Evolutionary conservation across 1,140 invertebrate genomes (phyloP).

Genomic region (Bombus fervidus): DNA sequence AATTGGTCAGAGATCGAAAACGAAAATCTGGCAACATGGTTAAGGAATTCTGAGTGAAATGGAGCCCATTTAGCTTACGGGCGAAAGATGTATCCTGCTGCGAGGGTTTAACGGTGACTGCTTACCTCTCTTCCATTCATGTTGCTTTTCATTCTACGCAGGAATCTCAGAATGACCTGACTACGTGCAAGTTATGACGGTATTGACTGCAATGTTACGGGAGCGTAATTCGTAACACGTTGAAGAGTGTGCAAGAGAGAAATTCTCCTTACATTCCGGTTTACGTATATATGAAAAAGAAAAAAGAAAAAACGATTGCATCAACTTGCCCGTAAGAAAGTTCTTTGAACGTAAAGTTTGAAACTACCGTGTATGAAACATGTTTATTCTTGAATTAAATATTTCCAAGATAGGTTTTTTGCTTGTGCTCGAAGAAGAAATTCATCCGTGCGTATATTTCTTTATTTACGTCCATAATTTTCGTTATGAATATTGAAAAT

Average conservation of each 20-base stretch:
- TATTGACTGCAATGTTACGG: constrained; percentile 19
- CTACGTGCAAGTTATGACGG: constrained; percentile 37
- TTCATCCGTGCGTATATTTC: neutral
- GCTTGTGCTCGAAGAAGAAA: neutral
- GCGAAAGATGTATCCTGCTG: constrained; percentile 72
- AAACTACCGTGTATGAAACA: neutral
- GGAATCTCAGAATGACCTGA: constrained; percentile 57
- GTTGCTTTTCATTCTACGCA: constrained; percentile 64
- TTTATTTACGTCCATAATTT: neutral
- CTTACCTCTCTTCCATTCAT: constrained; percentile 67
- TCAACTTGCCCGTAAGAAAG: neutral
- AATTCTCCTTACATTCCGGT: neutral
- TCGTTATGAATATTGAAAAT: neutral
- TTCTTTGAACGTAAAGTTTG: neutral
- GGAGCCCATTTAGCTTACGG: constrained; percentile 63
- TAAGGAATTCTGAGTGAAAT: constrained; percentile 60
- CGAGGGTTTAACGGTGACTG: constrained; percentile 75
- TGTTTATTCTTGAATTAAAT: neutral
- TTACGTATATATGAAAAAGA: neutral
- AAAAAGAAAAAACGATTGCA: neutral
- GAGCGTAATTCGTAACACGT: constrained; percentile 8
- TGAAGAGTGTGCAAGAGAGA: neutral
- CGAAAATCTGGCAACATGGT: constrained; percentile 70
- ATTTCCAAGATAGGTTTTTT: neutral
- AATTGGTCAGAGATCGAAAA: neutral